Evolutionary conservation across 2,888 invertebrate species (phyloP), one percentile per base, ranked within the genome.

Genomic region (Hypena proboscidalis): DNA sequence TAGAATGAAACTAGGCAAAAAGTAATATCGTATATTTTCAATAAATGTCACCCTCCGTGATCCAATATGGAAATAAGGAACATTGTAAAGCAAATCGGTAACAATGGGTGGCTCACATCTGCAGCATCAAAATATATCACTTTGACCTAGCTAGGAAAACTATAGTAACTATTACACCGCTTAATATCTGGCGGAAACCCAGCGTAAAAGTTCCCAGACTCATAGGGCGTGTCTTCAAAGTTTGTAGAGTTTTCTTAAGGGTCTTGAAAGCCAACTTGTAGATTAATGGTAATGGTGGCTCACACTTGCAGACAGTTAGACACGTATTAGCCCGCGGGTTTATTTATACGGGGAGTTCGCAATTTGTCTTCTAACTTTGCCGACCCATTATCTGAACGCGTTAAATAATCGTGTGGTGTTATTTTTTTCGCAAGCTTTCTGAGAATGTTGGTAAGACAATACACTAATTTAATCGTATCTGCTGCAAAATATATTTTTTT

Each of bases 231-330:
- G 38, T 35, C 49, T 48, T 50, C 31, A 46, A 63, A 63, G 34
- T 62, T 59, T 38, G 39, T 45, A 23, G 49, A 47, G 47, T 47
- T 34, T 50, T 41, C 55, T 58, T 43, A 52, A 21, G 30, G 37
- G 29, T 46, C 56, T 49, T 44, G 42, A 51, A 58, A 47, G 45
- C 52, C 26, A 58, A 56, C 56, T 63, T 52, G 2, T 22, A 51
- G 58, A 60, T 54, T 62, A 62, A 62, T 62, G 54, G 32, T 58
- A 58, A 62, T 46, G 43, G 38, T 30, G 23, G 34, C 49, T 48
- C 47, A 47, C 47, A 44, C 35, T 44, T n/a, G 19, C 25, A 55
- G 34, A 39, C 49, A 49, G 55, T 58, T 44, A 53, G 53, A 47
- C 53, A 42, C 25, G 61, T 57, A 52, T 61, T 57, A 57, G 41